These are phyloP conservation scores for Arctia plantaginis DNA, from an alignment of 2,888 invertebrate genomes.

Conservation along the genomic window DNA sequence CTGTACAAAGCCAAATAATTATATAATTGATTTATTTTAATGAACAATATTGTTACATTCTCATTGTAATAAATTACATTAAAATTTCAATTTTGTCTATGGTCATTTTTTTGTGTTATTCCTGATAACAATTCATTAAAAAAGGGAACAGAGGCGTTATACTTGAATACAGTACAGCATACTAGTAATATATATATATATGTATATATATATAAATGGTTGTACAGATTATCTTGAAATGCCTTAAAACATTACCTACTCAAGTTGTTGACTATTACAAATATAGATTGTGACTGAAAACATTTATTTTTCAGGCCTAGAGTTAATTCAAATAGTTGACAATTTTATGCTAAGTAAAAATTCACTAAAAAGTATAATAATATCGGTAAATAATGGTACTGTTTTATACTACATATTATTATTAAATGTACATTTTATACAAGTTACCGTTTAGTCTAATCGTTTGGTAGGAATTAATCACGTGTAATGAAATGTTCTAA, in stretches of 20 bases:
- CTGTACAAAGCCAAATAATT: slow-evolving; percentile 44
- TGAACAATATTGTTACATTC: not conserved
- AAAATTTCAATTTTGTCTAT: slow-evolving; percentile 1
- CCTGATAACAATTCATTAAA: slow-evolving; percentile 1
- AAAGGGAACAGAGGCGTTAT: slow-evolving; percentile 38
- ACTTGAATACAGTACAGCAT: slow-evolving; percentile 32
- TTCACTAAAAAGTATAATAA: slow-evolving; percentile 71
- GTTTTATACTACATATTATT: slow-evolving; percentile 79
- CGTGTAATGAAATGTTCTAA: slow-evolving; percentile 82
- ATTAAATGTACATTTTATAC: slow-evolving; percentile 84
- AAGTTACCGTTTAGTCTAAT: slow-evolving; percentile 85
- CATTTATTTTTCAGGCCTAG: slow-evolving; percentile 76
- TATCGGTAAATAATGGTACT: slow-evolving; percentile 74
- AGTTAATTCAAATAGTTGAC: slow-evolving; percentile 75
- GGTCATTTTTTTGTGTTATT: slow-evolving; percentile 6
- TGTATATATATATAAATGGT: slow-evolving; percentile 46
- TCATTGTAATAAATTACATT: not conserved
- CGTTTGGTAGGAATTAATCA: slow-evolving; percentile 81
- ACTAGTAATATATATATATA: slow-evolving; percentile 35
- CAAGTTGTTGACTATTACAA: slow-evolving; percentile 60
- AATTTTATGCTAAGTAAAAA: slow-evolving; percentile 76
- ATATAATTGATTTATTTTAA: slow-evolving; percentile 10
- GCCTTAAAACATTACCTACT: slow-evolving; percentile 56
- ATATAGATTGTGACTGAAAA: slow-evolving; percentile 65
- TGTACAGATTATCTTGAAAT: slow-evolving; percentile 54